Conservation (phyloP, 35 echinoderm and acorn worm genomes). For the Strongylocentrotus purpuratus region DNA sequence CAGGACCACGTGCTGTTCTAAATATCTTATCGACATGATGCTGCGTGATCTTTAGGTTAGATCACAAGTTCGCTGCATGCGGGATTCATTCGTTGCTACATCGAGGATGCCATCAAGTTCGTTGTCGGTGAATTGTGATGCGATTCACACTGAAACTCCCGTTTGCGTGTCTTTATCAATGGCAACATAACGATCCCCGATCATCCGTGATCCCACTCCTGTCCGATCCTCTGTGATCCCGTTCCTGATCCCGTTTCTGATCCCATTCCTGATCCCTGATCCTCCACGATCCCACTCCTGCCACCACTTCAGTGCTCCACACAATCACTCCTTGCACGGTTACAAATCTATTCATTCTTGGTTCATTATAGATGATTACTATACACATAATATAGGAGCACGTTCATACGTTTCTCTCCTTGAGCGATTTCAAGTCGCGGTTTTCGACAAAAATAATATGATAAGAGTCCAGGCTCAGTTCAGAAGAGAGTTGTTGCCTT, state of each 20-base stretch:
- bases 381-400: slow-evolving; percentile 11
- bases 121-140: neutral
- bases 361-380: neutral
- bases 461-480: neutral
- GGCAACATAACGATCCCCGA: neutral
- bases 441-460: neutral
- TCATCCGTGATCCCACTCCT: neutral
- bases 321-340: neutral
- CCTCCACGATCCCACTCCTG: neutral
- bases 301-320: neutral
- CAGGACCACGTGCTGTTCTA: too few relatives aligned
- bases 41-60: neutral
- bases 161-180: neutral
- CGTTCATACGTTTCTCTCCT: neutral
- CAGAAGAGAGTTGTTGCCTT: neutral
- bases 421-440: neutral
- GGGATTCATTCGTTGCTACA: neutral
- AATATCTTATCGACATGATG: too few relatives aligned
- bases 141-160: neutral
- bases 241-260: too few relatives aligned
- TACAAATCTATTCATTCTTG: neutral
- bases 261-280: neutral
- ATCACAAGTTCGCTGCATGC: neutral
- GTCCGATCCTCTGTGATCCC: neutral
- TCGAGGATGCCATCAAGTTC: too few relatives aligned